Base-by-base conservation (phyloP, 2,888 invertebrate genomes). In the Drosophila parthenogenetica region DNA sequence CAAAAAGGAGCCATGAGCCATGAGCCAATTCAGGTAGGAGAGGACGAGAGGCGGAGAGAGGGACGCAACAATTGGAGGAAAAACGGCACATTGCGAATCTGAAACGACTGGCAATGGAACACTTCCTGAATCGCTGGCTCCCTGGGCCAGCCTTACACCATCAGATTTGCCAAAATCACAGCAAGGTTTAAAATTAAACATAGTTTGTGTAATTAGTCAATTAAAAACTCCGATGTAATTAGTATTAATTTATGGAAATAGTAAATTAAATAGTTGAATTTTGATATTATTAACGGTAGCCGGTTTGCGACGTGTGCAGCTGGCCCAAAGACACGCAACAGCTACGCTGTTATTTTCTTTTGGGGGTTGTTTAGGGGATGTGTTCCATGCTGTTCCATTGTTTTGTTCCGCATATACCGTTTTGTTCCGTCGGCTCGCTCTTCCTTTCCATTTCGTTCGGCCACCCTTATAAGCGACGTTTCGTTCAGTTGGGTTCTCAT, bases 401-500 rank as follows among this genome's bases (percentile, higher is more conserved):
- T 55, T 60, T 42, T 59, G 25, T 65, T 60, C 11, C 46, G 17
- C 73, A 19, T 50, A 25, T 19, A n/a, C 49, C 58, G 53, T 69
- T 66, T 50, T 77, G 59, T 57, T 59, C 17, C 35, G 60, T 55
- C 54, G 59, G 22, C 49, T 62, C 53, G 39, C 57, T 17, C 48
- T 32, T 43, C 40, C 35, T 46, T 29, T 62, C 40, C 61, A 69
- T 72, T 69, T 63, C 58, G 69, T 69, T 73, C 64, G 78, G 59
- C 75, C 71, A 82, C 79, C 84, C 88, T 89, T 92, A 92, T 92
- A 92, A 91, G 92, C 85, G 81, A 85, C 85, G 85, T 79, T 82
- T 90, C 90, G 89, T 85, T 65, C 51, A 63, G 77, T 70, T 58
- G 22, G 35, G 82, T 89, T 90, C 90, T 92, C 92, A 92, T 92